Evolutionary conservation across 2,113 vertebrate species (phyloP).

Genomic region (Catharus fuscescens): DNA sequence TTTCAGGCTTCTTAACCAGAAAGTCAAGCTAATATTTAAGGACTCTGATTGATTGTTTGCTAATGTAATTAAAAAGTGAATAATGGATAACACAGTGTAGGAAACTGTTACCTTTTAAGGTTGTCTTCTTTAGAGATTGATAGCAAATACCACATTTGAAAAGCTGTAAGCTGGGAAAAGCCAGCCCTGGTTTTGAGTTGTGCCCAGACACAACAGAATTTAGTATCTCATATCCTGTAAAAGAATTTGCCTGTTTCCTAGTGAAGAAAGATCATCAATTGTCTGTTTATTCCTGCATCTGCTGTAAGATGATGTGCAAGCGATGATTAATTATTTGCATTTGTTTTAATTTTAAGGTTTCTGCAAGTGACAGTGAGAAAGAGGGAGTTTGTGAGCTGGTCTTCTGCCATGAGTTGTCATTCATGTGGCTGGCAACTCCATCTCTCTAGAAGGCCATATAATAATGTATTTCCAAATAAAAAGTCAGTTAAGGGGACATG

Average conservation of each 20-base stretch:
- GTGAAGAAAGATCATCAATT: neutral
- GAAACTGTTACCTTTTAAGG: neutral
- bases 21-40: neutral
- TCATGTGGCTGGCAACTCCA: conserved; percentile 44
- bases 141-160: neutral
- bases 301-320: neutral
- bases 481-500: conserved; percentile 58
- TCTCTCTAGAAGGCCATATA: conserved; percentile 51
- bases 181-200: neutral
- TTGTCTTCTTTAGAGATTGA: neutral
- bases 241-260: neutral
- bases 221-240: neutral
- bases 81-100: neutral
- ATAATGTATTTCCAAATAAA: conserved; percentile 65
- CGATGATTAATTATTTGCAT: neutral
- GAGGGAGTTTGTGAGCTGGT: neutral
- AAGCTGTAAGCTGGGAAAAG: neutral
- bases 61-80: neutral
- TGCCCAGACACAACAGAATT: accelerated
- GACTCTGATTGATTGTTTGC: neutral
- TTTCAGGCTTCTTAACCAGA: neutral
- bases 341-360: neutral
- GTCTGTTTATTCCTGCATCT: conserved; percentile 19
- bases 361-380: neutral
- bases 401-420: conserved; percentile 29